Conservation (phyloP, 2,113 vertebrate species). For the Emberiza fucata region DNA sequence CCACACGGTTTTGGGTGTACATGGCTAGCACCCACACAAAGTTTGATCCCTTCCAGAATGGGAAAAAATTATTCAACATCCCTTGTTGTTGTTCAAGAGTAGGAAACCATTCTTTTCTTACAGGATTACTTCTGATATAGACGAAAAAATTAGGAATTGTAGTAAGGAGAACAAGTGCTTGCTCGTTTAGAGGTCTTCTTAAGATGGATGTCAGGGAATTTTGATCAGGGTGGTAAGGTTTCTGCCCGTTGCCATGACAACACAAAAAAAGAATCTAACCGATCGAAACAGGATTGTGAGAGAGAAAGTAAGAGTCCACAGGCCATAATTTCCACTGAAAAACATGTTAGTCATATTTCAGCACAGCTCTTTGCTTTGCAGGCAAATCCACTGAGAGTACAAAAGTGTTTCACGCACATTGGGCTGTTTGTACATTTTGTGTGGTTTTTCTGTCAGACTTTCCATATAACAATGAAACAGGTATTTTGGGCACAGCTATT, state of each 20-base stretch:
- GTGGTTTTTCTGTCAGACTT: not conserved
- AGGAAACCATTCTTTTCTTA: not conserved
- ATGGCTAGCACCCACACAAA: not conserved
- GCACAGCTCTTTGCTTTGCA: not conserved
- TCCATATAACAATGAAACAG: not conserved
- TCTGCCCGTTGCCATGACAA: conserved; percentile 1
- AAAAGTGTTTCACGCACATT: not conserved
- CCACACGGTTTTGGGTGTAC: not conserved
- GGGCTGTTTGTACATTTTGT: not conserved
- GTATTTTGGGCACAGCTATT: not conserved
- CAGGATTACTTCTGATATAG: not conserved
- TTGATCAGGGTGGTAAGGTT: not conserved
- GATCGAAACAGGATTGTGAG: not conserved
- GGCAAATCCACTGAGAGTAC: not conserved
- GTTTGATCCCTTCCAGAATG: not conserved
- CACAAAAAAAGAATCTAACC: not conserved
- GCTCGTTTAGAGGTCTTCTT: not conserved
- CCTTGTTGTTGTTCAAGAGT: not conserved
- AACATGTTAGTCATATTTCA: not conserved
- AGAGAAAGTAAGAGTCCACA: not conserved
- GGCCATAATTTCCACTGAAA: not conserved
- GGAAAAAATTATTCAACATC: not conserved
- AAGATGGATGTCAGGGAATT: not conserved
- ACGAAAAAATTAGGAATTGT: not conserved
- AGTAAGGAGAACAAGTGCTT: not conserved